These are phyloP conservation scores for Busseola fusca DNA, from an alignment of 2,888 invertebrate genomes.

Conservation along the genomic window DNA sequence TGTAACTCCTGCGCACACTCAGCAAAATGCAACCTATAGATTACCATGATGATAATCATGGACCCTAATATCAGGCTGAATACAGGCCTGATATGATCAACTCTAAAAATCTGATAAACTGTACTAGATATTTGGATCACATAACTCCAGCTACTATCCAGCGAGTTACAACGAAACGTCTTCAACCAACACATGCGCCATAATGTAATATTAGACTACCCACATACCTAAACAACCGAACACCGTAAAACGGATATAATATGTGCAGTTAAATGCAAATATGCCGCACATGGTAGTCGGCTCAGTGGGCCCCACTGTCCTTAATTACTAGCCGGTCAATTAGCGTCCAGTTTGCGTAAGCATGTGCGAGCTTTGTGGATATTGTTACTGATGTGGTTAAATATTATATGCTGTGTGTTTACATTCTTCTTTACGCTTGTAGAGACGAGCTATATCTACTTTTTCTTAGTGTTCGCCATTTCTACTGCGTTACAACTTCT, in stretches of 20 bases:
- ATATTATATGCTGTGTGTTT: slow-evolving; percentile 9
- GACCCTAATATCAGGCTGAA: too few species aligned
- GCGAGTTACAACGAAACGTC: slow-evolving; percentile 11
- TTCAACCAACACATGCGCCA: slow-evolving; percentile 17
- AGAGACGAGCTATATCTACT: neutral
- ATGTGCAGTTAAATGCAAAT: slow-evolving; percentile 56
- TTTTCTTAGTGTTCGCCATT: neutral
- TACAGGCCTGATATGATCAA: slow-evolving; percentile 1
- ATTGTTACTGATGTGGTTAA: slow-evolving; percentile 13
- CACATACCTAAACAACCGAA: slow-evolving; percentile 16
- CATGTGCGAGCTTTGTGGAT: slow-evolving; percentile 18
- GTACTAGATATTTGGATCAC: neutral
- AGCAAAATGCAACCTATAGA: too few species aligned
- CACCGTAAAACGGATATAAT: slow-evolving; percentile 38
- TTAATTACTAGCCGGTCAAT: slow-evolving; percentile 57
- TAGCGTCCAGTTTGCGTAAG: slow-evolving; percentile 39
- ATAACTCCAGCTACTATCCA: slow-evolving; percentile 11
- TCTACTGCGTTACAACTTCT: too few species aligned
- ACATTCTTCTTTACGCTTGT: neutral
- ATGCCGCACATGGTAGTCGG: slow-evolving; percentile 33
- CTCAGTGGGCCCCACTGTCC: slow-evolving; percentile 55
- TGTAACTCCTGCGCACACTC: too few species aligned
- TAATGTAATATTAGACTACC: slow-evolving; percentile 34
- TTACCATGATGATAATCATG: neutral
- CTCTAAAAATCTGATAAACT: slow-evolving; percentile 12